Evolutionary conservation across 2,888 invertebrate species (phyloP), one percentile per base, ranked within the genome.

Genomic region (Druceiella hillmani): DNA sequence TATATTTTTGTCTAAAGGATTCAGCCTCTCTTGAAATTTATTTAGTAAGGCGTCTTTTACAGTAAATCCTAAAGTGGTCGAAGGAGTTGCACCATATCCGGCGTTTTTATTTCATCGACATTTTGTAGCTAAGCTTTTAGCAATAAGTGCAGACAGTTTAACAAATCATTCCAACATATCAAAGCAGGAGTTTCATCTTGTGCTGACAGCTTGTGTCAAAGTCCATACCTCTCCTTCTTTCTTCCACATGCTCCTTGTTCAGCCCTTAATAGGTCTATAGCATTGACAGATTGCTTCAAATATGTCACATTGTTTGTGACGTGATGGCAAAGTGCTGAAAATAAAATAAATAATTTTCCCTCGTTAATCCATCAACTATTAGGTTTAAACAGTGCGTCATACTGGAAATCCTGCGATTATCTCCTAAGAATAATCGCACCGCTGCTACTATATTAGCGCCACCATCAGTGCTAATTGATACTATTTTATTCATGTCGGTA

Each of bases 261-360:
- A 37, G 52, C 45, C 52, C 51, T 36, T 43, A 55, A 50, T 42
- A 53, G 38, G 33, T 55, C 54, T 51, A 51, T 51, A 16, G 54
- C 52, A 26, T 50, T 52, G 20, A 54, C 51, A 17, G 52, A 51
- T 39, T 54, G 52, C 38, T 52, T 53, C 47, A 55, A 52, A 40
- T 40, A 55, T 33, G 54, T 54, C 33, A 55, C 53, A 47, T 52
- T 54, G 33, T 41, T 20, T 53, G 53, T 53, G 45, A 55, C 49
- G 5, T 45, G 52, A 50, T 55, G 47, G 35, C 33, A 17, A 47
- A 55, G 33, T 44, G 33, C 37, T 33, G 38, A 36, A 52, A 52
- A 41, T 37, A 34, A 32, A 38, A 37, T 33, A 34, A 32, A 38
- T 37, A 33, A 45, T 42, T 51, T 31, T 51, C 47, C 49, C 36